Percentiles rank a stretch among this genome's conserved stretches.
Conservation (phyloP, 2,888 invertebrate species). For the Noctua comes region DNA sequence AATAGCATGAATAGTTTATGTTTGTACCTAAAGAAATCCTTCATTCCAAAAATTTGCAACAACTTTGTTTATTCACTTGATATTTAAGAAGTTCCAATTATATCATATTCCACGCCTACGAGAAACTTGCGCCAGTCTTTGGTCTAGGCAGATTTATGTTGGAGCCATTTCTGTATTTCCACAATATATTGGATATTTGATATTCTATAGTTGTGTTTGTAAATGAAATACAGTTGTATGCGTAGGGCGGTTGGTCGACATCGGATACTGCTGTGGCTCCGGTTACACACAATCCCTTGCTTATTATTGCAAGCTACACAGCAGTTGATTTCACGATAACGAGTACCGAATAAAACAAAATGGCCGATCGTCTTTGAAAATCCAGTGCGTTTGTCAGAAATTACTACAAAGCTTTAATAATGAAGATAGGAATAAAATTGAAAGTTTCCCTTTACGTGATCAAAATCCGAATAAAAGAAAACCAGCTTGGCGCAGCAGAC, state of each 20-base stretch:
- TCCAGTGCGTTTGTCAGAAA: conserved; percentile 44
- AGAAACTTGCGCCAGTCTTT: conserved; percentile 39
- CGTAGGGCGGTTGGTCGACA: conserved; percentile 80
- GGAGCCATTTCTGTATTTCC: conserved; percentile 63
- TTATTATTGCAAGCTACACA: conserved; percentile 75
- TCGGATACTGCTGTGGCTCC: conserved; percentile 78
- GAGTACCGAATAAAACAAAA: conserved; percentile 27
- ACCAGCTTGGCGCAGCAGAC: conserved; percentile 69
- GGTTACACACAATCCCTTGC: conserved; percentile 84
- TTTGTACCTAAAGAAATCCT: neutral
- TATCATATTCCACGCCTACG: conserved; percentile 54
- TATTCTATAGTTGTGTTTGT: conserved; percentile 69
- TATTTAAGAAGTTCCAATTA: conserved; percentile 52
- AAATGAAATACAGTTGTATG: conserved; percentile 74
- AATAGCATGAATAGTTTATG: neutral
- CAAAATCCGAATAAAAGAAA: conserved; percentile 70
- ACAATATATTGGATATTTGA: conserved; percentile 70
- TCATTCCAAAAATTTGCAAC: neutral
- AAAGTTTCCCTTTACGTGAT: conserved; percentile 74
- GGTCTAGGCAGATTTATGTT: conserved; percentile 44
- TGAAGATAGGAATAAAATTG: conserved; percentile 71
- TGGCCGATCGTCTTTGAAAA: conserved; percentile 2
- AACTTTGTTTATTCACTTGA: conserved; percentile 29
- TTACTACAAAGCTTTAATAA: conserved; percentile 63
- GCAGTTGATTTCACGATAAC: conserved; percentile 72